These are phyloP conservation scores for Pseudorhombus dupliciocellatus DNA, from an alignment of 2,113 vertebrate species.

Conservation along the genomic window DNA sequence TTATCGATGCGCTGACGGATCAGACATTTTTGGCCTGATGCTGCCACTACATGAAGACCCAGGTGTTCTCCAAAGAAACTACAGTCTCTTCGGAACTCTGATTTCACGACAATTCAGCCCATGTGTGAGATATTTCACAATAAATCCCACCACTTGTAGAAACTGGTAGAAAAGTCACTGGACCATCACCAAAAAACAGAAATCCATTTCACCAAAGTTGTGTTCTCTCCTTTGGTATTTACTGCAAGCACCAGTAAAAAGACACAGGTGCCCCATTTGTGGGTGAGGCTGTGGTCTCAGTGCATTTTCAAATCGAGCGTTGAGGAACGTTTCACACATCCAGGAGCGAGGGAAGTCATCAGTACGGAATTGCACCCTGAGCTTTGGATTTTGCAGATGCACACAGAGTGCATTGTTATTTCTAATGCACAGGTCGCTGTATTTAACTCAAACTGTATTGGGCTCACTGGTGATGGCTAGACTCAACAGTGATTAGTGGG, in stretches of 20 bases:
- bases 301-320: slow-evolving; percentile 33
- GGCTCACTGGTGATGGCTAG: slow-evolving; percentile 47
- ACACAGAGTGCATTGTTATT: slow-evolving; percentile 55
- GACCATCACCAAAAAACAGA: background rate
- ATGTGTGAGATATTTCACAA: background rate
- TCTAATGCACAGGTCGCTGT: slow-evolving; percentile 40
- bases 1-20: background rate
- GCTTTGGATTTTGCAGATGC: slow-evolving; percentile 40
- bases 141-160: background rate
- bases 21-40: background rate
- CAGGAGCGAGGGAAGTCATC: slow-evolving; percentile 51
- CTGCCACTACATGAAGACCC: background rate
- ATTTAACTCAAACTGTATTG: slow-evolving; percentile 58
- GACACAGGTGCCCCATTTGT: slow-evolving; percentile 73
- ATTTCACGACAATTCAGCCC: background rate
- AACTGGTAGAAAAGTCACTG: background rate
- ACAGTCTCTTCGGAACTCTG: background rate
- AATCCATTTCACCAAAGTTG: slow-evolving; percentile 24
- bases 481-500: slow-evolving; percentile 75
- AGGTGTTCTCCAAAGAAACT: too few relatives aligned
- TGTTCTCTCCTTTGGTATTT: slow-evolving; percentile 66
- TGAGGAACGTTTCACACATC: slow-evolving; percentile 28
- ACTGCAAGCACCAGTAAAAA: slow-evolving; percentile 62
- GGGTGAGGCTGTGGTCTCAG: slow-evolving; percentile 38
- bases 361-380: slow-evolving; percentile 44